phyloP scores from a whole-genome alignment of 2,113 vertebrate genomes.

The Saguinus imperator region DNA sequence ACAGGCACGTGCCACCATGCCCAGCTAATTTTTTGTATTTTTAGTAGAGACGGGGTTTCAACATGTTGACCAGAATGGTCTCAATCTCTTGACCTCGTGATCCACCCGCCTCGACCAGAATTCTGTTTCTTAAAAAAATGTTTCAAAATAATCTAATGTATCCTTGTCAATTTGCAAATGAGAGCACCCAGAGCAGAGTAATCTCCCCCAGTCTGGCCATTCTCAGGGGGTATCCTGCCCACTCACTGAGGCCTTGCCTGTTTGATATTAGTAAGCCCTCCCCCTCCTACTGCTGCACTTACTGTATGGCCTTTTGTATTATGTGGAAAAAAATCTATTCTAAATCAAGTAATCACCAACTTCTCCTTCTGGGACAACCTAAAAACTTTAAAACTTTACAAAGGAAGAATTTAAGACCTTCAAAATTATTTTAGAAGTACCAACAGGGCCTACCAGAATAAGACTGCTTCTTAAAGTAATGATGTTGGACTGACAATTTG shows the following conservation, averaged over 20 bases:
- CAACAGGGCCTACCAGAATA: not conserved
- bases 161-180: not conserved
- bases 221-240: not conserved
- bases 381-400: not conserved
- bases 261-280: not conserved
- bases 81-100: too few species aligned
- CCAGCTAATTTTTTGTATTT: too few species aligned
- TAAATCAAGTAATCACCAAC: conserved; percentile 25
- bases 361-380: not conserved
- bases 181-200: not conserved
- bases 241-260: not conserved
- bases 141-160: not conserved
- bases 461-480: not conserved
- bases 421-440: not conserved
- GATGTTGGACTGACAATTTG: conserved; percentile 10
- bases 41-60: too few species aligned
- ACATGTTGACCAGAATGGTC: too few species aligned
- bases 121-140: not conserved
- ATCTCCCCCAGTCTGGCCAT: not conserved
- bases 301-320: not conserved
- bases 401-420: conserved; percentile 14
- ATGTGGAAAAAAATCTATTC: not conserved
- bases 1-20: too few species aligned
- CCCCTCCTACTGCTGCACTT: not conserved
- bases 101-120: not conserved